Percentiles rank a stretch among this genome's conserved stretches.
These are phyloP conservation scores for Brienomyrus brachyistius DNA, from an alignment of 2,113 vertebrate genomes.

Conservation along the genomic window DNA sequence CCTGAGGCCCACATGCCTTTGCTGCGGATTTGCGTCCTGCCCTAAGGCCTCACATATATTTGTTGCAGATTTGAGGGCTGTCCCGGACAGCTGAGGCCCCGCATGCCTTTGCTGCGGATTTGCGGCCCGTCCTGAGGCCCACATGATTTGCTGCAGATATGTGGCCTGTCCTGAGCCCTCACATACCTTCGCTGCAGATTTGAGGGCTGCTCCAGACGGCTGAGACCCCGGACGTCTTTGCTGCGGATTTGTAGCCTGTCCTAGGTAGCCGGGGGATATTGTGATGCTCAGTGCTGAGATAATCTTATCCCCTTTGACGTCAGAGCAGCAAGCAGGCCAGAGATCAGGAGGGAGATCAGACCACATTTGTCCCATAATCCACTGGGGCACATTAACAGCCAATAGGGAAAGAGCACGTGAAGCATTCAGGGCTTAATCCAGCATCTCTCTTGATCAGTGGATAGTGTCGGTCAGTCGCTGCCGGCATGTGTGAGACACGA, in stretches of 20 bases:
- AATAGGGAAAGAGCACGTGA: background rate
- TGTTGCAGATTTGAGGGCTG: no score
- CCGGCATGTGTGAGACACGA: background rate
- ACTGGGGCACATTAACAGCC: background rate
- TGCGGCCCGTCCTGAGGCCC: no score
- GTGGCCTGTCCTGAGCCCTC: no score
- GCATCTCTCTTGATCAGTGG: background rate
- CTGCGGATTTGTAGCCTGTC: background rate
- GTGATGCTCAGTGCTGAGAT: background rate
- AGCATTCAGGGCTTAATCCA: background rate
- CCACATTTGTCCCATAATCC: background rate
- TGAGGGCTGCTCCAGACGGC: no score
- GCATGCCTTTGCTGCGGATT: no score
- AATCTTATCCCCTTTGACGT: background rate
- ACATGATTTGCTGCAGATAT: no score
- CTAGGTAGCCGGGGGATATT: background rate
- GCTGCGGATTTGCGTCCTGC: no score
- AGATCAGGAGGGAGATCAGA: background rate
- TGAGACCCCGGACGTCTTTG: background rate
- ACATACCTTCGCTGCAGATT: no score
- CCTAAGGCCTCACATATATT: no score
- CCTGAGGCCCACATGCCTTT: background rate
- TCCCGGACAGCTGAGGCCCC: no score
- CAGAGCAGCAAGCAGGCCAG: conserved; percentile 5
- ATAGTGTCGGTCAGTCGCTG: background rate